Conservation (phyloP, 2,113 vertebrate species). For the Cebidichthys violaceus region DNA sequence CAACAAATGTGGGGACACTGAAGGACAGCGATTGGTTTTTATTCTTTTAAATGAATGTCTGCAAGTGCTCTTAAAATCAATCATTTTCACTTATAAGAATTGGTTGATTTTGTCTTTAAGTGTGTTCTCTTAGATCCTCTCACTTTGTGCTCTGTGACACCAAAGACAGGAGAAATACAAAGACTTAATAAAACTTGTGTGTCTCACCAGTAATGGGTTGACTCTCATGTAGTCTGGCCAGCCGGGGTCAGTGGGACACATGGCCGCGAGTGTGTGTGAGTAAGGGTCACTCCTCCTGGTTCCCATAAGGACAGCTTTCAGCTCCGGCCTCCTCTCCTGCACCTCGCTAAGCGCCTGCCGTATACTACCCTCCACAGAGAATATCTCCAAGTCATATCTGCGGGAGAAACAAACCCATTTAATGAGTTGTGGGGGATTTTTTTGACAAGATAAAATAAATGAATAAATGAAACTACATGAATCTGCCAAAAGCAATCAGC, state of each 20-base stretch:
- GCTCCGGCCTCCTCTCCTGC: slow-evolving; percentile 84
- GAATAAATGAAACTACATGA: neutral
- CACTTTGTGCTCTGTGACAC: neutral
- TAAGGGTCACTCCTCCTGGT: slow-evolving; percentile 94
- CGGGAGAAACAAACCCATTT: neutral
- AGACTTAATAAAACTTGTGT: neutral
- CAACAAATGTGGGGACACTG: neutral
- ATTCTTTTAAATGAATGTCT: neutral
- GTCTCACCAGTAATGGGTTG: slow-evolving; percentile 90
- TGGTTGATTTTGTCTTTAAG: neutral
- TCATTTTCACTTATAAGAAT: neutral
- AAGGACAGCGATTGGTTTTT: slow-evolving; percentile 1
- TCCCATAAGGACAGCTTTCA: slow-evolving; percentile 94
- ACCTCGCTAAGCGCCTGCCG: slow-evolving; percentile 87
- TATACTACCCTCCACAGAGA: slow-evolving; percentile 90
- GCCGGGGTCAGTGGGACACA: slow-evolving; percentile 89
- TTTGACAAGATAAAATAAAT: neutral
- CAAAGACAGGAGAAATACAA: neutral
- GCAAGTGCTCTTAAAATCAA: neutral
- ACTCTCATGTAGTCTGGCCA: slow-evolving; percentile 95
- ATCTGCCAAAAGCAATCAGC: neutral
- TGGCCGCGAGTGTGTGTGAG: slow-evolving; percentile 85
- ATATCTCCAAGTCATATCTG: slow-evolving; percentile 89
- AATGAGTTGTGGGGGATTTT: neutral
- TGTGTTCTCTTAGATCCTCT: neutral